Conservation (phyloP, 2,113 vertebrate species). For the Larimichthys crocea region DNA sequence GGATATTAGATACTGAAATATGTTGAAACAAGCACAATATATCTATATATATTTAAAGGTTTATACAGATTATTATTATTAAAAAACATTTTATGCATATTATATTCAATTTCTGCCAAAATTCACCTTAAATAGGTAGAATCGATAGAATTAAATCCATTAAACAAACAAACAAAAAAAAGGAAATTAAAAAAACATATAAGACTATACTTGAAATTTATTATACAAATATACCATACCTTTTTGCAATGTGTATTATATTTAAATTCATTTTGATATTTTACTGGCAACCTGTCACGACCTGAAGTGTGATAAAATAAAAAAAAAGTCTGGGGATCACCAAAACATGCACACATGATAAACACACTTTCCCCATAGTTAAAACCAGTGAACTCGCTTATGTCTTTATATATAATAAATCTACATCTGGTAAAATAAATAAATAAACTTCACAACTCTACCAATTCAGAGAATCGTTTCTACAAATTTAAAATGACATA, state of each 20-base stretch:
- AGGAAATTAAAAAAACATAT: no score
- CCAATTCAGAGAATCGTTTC: slow-evolving; percentile 77
- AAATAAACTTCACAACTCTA: slow-evolving; percentile 86
- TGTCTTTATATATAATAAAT: slow-evolving; percentile 81
- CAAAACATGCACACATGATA: slow-evolving; percentile 75
- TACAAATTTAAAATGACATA: slow-evolving; percentile 80
- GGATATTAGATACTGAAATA: not conserved
- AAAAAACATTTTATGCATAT: not conserved
- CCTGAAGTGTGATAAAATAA: not conserved
- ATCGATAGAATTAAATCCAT: no score
- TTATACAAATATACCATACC: no score
- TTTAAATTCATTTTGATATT: not conserved
- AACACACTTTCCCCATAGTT: slow-evolving; percentile 67
- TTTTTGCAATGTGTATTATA: not conserved
- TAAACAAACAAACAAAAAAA: no score
- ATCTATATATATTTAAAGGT: no score
- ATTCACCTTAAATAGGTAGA: no score
- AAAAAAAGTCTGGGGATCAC: not conserved
- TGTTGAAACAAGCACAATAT: no score
- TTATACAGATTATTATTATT: no score
- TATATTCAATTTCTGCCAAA: no score
- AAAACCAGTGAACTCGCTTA: slow-evolving; percentile 76
- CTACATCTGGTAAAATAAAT: slow-evolving; percentile 81
- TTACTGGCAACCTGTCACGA: not conserved
- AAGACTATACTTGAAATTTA: not conserved